Conservation (phyloP, 2,797 vertebrate species). For the Pachyuromys duprasi region DNA sequence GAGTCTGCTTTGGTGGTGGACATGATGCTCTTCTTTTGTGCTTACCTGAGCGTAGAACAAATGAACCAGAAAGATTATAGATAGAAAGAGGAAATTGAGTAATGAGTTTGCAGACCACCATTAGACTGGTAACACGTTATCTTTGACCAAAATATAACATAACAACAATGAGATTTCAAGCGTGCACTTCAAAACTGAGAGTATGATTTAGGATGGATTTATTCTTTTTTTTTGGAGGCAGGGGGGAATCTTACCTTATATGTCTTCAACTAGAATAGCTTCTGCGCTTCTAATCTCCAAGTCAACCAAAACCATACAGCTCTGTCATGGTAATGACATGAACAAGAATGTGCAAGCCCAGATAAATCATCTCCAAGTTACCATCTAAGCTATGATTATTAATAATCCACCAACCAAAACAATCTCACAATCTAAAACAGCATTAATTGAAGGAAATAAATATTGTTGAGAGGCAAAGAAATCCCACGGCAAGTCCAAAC, state of each 20-base stretch:
- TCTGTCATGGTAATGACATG: neutral
- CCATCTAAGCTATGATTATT: neutral
- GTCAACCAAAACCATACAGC: neutral
- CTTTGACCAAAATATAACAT: neutral
- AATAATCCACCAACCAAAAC: neutral
- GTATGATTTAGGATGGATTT: neutral
- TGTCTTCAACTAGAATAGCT: neutral
- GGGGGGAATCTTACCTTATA: neutral
- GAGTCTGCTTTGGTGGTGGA: neutral
- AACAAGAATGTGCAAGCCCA: neutral
- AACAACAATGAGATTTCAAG: conserved; percentile 17
- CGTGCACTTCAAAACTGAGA: conserved; percentile 29
- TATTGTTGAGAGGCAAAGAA: neutral
- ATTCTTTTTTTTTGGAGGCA: neutral
- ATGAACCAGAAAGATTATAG: neutral
- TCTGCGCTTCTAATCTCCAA: neutral
- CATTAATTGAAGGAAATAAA: conserved; percentile 25
- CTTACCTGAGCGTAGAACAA: conserved; percentile 7
- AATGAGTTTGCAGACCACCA: neutral
- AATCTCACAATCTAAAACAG: neutral
- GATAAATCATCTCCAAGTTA: conserved; percentile 18
- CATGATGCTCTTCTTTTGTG: neutral
- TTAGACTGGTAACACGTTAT: neutral
- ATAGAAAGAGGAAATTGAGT: neutral
- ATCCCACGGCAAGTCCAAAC: neutral